Conservation (phyloP, 2,888 invertebrate species). For the Frankliniella intonsa region DNA sequence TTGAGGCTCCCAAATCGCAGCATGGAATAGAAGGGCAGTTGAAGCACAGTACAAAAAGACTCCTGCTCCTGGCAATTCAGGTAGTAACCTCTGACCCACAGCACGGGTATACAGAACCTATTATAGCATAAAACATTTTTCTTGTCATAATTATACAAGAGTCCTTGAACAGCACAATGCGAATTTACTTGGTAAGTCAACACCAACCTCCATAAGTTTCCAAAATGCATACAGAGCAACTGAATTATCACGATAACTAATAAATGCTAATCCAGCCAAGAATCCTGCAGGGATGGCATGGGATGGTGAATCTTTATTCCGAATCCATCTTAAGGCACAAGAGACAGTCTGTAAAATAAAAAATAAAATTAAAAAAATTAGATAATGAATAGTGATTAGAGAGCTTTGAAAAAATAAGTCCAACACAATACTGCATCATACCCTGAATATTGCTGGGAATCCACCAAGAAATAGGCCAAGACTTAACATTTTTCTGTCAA, state of each 20-base stretch:
- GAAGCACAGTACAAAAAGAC: conserved; percentile 69
- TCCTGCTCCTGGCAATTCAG: conserved; percentile 64
- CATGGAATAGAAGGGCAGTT: conserved; percentile 72
- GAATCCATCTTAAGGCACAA: conserved; percentile 60
- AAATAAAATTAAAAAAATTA: not conserved
- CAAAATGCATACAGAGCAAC: conserved; percentile 77
- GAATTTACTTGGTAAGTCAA: not conserved
- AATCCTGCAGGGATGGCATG: conserved; percentile 68
- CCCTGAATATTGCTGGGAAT: conserved; percentile 64
- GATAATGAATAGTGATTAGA: not conserved
- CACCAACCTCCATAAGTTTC: conserved; percentile 70
- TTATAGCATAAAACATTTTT: conserved; percentile 31
- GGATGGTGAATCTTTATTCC: conserved; percentile 56
- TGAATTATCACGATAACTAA: conserved; percentile 69
- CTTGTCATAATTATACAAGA: not conserved
- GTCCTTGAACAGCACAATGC: not conserved
- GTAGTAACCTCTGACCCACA: conserved; percentile 60
- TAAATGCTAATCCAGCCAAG: conserved; percentile 65
- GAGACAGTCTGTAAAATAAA: conserved; percentile 53
- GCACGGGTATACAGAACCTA: conserved; percentile 68
- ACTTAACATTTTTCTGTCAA: conserved; percentile 54
- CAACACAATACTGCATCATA: conserved; percentile 44
- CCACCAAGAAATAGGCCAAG: conserved; percentile 65
- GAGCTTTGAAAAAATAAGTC: not conserved
- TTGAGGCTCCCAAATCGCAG: conserved; percentile 72